Evolutionary conservation across 1,140 invertebrate genomes (phyloP).

Genomic region (Lordiphosa mommai): DNA sequence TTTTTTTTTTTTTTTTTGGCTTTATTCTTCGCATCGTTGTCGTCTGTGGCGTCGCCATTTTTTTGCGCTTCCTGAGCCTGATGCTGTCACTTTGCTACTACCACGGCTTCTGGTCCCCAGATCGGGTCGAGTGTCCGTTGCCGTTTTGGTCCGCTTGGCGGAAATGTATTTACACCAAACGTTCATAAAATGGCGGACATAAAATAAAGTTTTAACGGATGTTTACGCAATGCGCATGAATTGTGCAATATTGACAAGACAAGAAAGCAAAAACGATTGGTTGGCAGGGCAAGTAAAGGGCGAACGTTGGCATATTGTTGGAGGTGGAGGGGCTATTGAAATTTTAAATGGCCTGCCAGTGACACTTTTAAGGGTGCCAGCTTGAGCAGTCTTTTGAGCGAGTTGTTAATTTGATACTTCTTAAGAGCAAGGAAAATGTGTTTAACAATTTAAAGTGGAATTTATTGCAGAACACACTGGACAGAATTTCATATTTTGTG

Average conservation of each 20-base stretch:
- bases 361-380: constrained; percentile 1
- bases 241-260: constrained; percentile 75
- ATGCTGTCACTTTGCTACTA: constrained; percentile 8
- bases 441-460: too few species aligned
- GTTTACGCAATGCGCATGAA: constrained; percentile 76
- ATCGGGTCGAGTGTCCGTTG: constrained; percentile 1
- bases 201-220: constrained; percentile 77
- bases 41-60: constrained; percentile 62
- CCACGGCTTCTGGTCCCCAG: constrained; percentile 28
- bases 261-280: constrained; percentile 53
- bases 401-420: too few species aligned
- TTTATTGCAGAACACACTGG: too few species aligned
- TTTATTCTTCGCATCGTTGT: not conserved
- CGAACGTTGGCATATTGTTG: constrained; percentile 9
- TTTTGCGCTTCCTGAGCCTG: constrained; percentile 56
- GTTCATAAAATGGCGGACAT: constrained; percentile 74
- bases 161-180: constrained; percentile 76
- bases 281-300: constrained; percentile 10
- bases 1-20: constrained; percentile 12
- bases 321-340: constrained; percentile 38
- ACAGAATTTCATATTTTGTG: too few species aligned
- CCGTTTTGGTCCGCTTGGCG: constrained; percentile 32
- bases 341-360: constrained; percentile 59
- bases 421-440: too few species aligned
- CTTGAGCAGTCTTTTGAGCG: too few species aligned